phyloP scores from a whole-genome alignment of 1,140 invertebrate genomes.

The Macrobrachium rosenbergii region DNA sequence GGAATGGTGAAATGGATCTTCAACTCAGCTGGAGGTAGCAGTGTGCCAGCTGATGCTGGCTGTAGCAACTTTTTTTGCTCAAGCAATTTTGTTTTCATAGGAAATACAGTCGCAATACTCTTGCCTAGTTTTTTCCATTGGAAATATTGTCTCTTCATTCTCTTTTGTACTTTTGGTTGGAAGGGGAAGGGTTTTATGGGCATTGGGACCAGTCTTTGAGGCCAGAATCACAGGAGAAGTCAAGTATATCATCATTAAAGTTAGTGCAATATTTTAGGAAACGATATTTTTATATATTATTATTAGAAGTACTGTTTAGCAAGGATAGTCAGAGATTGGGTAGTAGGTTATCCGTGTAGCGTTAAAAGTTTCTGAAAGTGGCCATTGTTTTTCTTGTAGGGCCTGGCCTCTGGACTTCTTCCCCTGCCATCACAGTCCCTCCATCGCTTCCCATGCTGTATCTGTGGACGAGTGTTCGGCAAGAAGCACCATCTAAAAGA shows the following conservation, averaged over 20 bases:
- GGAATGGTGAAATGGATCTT: no score
- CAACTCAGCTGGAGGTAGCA: no score
- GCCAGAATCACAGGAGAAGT: neutral
- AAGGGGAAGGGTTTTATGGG: neutral
- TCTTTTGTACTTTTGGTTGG: neutral
- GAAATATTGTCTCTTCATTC: slow-evolving; percentile 9
- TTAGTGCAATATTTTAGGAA: neutral
- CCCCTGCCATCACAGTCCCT: slow-evolving; percentile 27
- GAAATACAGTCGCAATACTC: no score
- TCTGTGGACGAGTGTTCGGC: slow-evolving; percentile 74
- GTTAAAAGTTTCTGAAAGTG: slow-evolving; percentile 28
- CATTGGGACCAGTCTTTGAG: neutral
- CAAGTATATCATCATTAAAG: neutral
- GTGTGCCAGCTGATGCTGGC: no score
- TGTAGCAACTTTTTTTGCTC: no score
- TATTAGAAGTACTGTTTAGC: no score
- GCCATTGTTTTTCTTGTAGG: slow-evolving; percentile 62
- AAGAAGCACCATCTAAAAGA: slow-evolving; percentile 75
- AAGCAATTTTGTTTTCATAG: no score
- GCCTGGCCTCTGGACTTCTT: slow-evolving; percentile 54
- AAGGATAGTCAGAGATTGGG: no score
- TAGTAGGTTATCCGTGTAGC: no score
- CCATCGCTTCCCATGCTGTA: slow-evolving; percentile 69
- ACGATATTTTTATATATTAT: neutral
- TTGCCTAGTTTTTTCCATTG: neutral